A percentile compares a stretch with the other conserved stretches of the same genome.
Conservation (phyloP, 2,797 vertebrate genomes). For the Chiroxiphia lanceolata region DNA sequence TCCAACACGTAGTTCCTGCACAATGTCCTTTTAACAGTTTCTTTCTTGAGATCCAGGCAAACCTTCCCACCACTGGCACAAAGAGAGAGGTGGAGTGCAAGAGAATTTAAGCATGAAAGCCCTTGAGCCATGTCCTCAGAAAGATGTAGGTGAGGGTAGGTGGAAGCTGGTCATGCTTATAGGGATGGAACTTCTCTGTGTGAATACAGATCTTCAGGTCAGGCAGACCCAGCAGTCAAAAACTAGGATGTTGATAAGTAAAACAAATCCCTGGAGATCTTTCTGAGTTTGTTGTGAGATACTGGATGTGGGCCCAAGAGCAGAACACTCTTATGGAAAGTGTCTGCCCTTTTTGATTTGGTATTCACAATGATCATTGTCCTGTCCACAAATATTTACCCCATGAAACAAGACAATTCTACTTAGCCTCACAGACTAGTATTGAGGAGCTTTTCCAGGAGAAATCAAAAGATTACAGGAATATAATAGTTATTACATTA, state of each 20-base stretch:
- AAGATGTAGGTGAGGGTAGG: background rate
- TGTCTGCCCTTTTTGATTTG: background rate
- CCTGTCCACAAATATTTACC: background rate
- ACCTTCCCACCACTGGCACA: background rate
- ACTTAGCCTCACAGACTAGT: background rate
- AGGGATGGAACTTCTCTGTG: background rate
- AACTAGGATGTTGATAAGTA: background rate
- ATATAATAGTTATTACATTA: background rate
- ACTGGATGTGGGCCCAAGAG: background rate
- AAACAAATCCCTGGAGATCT: background rate
- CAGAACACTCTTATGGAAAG: background rate
- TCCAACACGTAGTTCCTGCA: background rate
- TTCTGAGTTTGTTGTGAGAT: background rate
- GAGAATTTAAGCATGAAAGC: background rate
- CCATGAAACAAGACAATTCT: background rate
- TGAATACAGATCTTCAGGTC: background rate
- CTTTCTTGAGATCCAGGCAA: background rate
- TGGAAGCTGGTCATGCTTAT: background rate
- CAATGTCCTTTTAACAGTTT: background rate
- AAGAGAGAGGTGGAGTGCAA: background rate
- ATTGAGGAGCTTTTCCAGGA: fast-evolving
- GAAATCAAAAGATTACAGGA: background rate
- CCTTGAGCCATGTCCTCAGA: background rate
- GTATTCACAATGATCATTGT: background rate
- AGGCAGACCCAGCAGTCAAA: background rate